Conservation (phyloP, 2,797 vertebrate species). For the Prionace glauca region DNA sequence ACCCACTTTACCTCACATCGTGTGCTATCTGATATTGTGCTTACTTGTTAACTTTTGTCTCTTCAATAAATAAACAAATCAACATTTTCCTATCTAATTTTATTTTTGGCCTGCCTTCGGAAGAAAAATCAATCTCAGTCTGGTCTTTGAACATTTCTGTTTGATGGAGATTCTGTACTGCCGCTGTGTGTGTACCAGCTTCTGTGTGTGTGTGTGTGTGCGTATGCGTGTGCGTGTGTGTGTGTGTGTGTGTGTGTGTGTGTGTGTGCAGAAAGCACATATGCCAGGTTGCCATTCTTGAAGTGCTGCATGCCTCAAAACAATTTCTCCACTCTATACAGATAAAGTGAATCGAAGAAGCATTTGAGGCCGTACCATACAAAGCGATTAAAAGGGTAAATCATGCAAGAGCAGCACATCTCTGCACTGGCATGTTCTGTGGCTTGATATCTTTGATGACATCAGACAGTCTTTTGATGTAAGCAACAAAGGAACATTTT, state of each 20-base stretch:
- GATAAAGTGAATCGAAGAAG: not conserved
- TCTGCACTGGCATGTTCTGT: constrained; percentile 45
- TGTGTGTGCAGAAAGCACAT: not conserved
- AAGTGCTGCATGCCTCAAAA: not conserved
- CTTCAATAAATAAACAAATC: not conserved
- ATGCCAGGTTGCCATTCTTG: not conserved
- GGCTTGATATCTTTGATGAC: constrained; percentile 59
- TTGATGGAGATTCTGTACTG: not conserved
- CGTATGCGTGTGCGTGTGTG: too few species aligned
- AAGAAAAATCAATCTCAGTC: not conserved
- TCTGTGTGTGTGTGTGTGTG: not conserved
- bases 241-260: not conserved
- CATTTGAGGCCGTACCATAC: not conserved
- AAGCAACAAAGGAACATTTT: constrained; percentile 58
- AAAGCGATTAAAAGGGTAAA: constrained; percentile 24
- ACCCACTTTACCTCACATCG: too few species aligned
- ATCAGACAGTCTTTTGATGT: constrained; percentile 72
- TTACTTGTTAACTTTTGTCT: not conserved
- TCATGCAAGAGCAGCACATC: not conserved
- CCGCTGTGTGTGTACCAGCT: not conserved
- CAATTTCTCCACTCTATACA: not conserved
- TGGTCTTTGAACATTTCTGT: not conserved
- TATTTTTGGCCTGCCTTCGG: not conserved
- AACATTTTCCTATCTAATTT: not conserved
- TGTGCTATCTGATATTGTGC: not conserved